Evolutionary conservation across 2,797 vertebrate genomes (phyloP).

Genomic region (Paguma larvata): DNA sequence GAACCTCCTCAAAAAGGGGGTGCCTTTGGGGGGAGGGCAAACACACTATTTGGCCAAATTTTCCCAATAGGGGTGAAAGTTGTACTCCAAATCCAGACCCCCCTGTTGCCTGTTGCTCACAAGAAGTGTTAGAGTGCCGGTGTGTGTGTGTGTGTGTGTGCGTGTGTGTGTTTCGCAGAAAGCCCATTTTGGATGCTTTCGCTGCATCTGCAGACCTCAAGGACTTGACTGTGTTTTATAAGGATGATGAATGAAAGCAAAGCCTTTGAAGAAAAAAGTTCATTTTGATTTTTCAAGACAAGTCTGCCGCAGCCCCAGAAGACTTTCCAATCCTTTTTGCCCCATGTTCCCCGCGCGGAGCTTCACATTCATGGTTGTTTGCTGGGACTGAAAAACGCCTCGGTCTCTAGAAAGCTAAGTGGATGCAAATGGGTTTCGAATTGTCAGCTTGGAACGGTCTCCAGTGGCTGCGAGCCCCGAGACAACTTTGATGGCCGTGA

Average conservation of each 20-base stretch:
- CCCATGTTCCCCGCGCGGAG: background rate
- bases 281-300: constrained; percentile 75
- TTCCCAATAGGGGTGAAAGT: background rate
- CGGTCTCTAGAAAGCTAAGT: constrained; percentile 64
- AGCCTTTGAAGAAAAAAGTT: constrained; percentile 72
- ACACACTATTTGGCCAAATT: background rate
- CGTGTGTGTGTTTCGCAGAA: background rate
- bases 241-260: constrained; percentile 66
- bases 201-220: constrained; percentile 23
- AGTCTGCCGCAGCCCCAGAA: constrained; percentile 62
- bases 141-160: background rate
- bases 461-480: background rate
- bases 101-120: background rate
- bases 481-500: constrained; percentile 48
- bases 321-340: background rate
- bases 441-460: background rate
- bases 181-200: background rate
- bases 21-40: background rate
- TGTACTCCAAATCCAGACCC: background rate
- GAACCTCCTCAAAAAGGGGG: background rate
- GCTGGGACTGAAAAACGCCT: background rate
- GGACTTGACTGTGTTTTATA: constrained; percentile 55
- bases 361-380: constrained; percentile 1
- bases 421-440: constrained; percentile 70
- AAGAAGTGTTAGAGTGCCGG: background rate